Evolutionary conservation across 2,888 invertebrate genomes (phyloP), one percentile per base, ranked within the genome.

Genomic region (Pyralis farinalis): DNA sequence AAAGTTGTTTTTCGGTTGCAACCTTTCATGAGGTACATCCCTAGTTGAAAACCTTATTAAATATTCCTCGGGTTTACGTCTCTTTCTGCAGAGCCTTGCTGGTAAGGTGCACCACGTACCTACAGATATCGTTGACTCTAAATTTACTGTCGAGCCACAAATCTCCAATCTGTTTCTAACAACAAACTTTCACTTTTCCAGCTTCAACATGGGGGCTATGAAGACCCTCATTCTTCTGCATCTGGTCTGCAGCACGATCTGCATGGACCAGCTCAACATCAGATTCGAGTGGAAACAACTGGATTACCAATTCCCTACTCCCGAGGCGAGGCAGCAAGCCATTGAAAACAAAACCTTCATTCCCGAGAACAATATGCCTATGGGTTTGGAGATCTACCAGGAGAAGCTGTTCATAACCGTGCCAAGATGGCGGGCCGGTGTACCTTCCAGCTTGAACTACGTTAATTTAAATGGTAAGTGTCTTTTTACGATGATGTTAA

Each of bases 371-470:
- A 94, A 94, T 49, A 86, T 95, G 12, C 95, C 95, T 0, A 91
- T 95, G 65, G 95, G 95, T 0, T 52, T 95, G 51, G 95, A 95
- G 72, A 92, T 94, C 7, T 92, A 91, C 53, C 90, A 87, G 31
- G 91, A 93, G 49, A 89, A 93, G 48, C 70, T 95, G 50, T 95
- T 95, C 62, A 74, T 95, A 9, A 94, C 94, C 0, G 90, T 95
- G 37, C 95, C 95, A 1, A 90, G 95, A 53, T 95, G 95, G 95
- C 92, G 91, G 58, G 65, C 78, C 11, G 96, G 96, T 7, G 94
- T 95, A 12, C 93, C 95, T 0, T 92, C 94, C 12, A 94, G 94
- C 46, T 87, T 96, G 67, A 93, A 92, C 61, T 94, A 94, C 73
- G 91, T 95, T 55, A 91, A 92, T 65, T 77, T 93, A 54, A 92